Evolutionary conservation across 1,140 invertebrate genomes (phyloP).

Genomic region (Drosophila orena): DNA sequence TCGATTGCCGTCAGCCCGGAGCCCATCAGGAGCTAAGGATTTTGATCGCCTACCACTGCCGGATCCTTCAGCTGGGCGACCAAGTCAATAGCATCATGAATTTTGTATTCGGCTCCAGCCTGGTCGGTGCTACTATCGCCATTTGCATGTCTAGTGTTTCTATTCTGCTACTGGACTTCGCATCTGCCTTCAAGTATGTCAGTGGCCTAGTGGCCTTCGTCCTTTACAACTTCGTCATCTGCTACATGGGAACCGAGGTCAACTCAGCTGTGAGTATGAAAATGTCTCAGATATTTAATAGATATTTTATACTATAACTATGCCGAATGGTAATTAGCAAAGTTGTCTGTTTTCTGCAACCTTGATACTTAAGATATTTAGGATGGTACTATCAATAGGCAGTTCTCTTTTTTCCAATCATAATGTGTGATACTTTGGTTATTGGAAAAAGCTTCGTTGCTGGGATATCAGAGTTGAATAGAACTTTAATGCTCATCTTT

Average conservation of each 20-base stretch:
- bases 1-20: conserved; percentile 38
- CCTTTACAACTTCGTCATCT: conserved; percentile 55
- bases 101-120: conserved; percentile 56
- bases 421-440: no score
- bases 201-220: conserved; percentile 57
- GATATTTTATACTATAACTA: no score
- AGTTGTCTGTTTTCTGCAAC: no score
- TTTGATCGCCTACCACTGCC: conserved; percentile 57
- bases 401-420: no score
- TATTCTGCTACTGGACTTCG: conserved; percentile 61
- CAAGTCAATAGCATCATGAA: conserved; percentile 63
- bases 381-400: no score
- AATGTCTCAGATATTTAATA: background rate
- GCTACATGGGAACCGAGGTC: conserved; percentile 54
- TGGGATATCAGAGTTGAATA: no score
- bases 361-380: no score
- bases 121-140: conserved; percentile 64
- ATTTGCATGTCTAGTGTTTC: conserved; percentile 71
- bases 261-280: conserved; percentile 42
- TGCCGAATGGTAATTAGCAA: no score
- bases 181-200: conserved; percentile 50
- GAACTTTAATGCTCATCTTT: no score
- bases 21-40: conserved; percentile 50
- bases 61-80: conserved; percentile 36
- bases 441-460: no score